These are phyloP conservation scores for Stegodyphus mimosarum DNA, from an alignment of 1,140 invertebrate species.

Conservation along the genomic window DNA sequence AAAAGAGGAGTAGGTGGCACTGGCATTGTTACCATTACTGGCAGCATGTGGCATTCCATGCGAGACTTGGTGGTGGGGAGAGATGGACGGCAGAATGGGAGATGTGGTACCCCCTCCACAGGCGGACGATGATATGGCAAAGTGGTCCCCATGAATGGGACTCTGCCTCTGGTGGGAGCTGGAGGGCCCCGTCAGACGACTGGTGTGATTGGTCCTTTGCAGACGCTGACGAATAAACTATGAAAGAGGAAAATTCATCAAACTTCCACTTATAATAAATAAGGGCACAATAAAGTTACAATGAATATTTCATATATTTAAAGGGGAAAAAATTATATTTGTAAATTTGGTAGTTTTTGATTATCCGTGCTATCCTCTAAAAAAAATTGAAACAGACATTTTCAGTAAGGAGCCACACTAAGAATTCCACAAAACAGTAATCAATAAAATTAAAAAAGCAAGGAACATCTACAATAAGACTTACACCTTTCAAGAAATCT, in stretches of 20 bases:
- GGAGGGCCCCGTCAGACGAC: constrained; percentile 62
- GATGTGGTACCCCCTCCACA: constrained; percentile 16
- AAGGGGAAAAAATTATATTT: too few relatives aligned
- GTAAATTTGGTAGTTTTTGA: too few relatives aligned
- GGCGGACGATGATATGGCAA: constrained; percentile 65
- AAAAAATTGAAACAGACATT: too few relatives aligned
- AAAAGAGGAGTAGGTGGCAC: constrained; percentile 43
- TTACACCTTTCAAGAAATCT: too few relatives aligned
- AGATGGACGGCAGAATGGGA: constrained; percentile 53
- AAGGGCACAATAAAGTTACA: too few relatives aligned
- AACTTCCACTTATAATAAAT: background rate
- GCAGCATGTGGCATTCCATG: background rate
- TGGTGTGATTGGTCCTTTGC: constrained; percentile 66
- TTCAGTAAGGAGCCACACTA: too few relatives aligned
- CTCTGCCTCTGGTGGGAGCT: constrained; percentile 64
- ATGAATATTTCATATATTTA: too few relatives aligned
- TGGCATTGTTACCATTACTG: constrained; percentile 29
- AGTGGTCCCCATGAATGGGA: constrained; percentile 66
- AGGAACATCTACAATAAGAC: too few relatives aligned
- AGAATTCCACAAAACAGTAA: too few relatives aligned
- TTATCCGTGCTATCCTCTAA: too few relatives aligned
- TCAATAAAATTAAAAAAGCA: too few relatives aligned
- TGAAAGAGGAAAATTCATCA: constrained; percentile 1
- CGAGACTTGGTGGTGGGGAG: constrained; percentile 6
- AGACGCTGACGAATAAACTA: constrained; percentile 65